Conservation (phyloP, 1,140 invertebrate species). For the Drosophila nasuta region DNA sequence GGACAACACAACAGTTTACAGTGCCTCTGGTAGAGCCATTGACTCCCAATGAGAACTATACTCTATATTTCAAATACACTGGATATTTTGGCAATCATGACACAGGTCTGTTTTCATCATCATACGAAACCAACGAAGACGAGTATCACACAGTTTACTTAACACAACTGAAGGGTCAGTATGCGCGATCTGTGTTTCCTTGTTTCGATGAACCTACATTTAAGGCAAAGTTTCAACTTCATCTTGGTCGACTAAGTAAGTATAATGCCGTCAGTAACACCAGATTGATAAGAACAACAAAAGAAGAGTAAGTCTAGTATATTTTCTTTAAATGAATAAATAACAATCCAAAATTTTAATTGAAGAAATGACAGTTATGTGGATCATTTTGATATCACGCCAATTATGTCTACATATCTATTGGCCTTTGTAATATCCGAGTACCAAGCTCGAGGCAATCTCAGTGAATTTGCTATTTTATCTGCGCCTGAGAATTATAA, state of each 20-base stretch:
- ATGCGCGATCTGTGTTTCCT: slow-evolving; percentile 94
- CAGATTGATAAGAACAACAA: slow-evolving; percentile 27
- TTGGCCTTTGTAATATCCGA: slow-evolving; percentile 91
- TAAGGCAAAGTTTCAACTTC: slow-evolving; percentile 91
- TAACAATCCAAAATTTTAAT: background rate
- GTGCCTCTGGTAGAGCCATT: slow-evolving; percentile 46
- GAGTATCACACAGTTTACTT: slow-evolving; percentile 86
- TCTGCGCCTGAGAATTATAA: slow-evolving; percentile 88
- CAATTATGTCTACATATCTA: slow-evolving; percentile 91
- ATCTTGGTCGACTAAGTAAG: slow-evolving; percentile 86
- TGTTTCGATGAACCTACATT: slow-evolving; percentile 96
- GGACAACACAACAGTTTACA: slow-evolving; percentile 58
- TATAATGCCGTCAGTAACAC: slow-evolving; percentile 87
- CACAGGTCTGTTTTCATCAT: slow-evolving; percentile 86
- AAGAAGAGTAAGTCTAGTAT: slow-evolving; percentile 37
- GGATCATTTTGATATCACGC: slow-evolving; percentile 85
- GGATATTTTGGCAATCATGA: slow-evolving; percentile 85
- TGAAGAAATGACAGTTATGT: slow-evolving; percentile 51
- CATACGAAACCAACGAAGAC: too few relatives aligned
- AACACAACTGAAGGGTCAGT: slow-evolving; percentile 94
- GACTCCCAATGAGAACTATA: slow-evolving; percentile 28
- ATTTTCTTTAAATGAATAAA: background rate
- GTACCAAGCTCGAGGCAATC: slow-evolving; percentile 85
- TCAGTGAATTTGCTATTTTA: slow-evolving; percentile 86
- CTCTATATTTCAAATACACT: slow-evolving; percentile 78